These are phyloP conservation scores for Nannospalax galili DNA, from an alignment of 2,113 vertebrate species.

Conservation along the genomic window DNA sequence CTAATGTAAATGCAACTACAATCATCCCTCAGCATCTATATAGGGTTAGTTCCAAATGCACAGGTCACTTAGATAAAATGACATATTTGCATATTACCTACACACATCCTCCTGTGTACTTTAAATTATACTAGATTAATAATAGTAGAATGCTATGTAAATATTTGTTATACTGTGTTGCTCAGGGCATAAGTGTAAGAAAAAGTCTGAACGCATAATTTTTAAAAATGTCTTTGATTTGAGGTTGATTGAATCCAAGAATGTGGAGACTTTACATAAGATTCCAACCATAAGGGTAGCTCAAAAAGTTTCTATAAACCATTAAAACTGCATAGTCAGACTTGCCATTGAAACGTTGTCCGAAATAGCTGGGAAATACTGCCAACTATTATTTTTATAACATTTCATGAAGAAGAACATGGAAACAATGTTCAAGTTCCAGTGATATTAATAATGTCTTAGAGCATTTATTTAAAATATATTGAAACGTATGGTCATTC, in stretches of 20 bases:
- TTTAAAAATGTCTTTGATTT: neutral
- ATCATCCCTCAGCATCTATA: neutral
- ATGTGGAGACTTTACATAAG: neutral
- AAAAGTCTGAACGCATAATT: neutral
- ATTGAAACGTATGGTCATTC: neutral
- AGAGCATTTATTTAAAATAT: conserved; percentile 42
- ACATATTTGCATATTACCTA: neutral
- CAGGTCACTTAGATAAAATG: neutral
- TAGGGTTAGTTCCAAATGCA: neutral
- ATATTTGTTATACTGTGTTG: neutral
- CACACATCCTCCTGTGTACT: neutral
- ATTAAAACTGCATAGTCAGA: neutral
- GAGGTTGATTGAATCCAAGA: neutral
- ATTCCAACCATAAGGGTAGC: neutral
- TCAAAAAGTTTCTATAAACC: conserved; percentile 23
- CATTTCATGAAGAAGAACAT: conserved; percentile 43
- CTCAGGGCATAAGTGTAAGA: neutral
- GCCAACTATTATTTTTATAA: neutral
- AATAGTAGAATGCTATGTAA: neutral
- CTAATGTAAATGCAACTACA: neutral
- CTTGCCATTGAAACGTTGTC: neutral
- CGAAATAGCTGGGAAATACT: conserved; percentile 1
- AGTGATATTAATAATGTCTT: neutral
- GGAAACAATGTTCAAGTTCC: neutral
- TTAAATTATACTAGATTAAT: neutral